These are phyloP conservation scores for Drosophila antonietae DNA, from an alignment of 2,888 invertebrate genomes.

Conservation along the genomic window DNA sequence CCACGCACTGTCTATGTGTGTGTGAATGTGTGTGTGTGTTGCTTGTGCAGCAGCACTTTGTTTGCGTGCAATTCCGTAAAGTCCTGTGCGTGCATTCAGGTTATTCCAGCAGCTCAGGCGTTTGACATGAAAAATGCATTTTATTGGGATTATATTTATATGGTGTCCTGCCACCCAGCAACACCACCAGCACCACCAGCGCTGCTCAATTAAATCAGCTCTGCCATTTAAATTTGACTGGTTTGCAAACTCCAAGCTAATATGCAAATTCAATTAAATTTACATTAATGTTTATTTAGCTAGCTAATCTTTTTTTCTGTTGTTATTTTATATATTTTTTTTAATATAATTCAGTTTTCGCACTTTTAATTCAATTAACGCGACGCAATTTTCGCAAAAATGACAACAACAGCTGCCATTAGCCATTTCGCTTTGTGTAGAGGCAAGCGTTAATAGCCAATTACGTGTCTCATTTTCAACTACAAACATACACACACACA, in stretches of 20 bases:
- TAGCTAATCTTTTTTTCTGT: background rate
- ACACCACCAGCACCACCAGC: background rate
- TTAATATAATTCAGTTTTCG: conserved; percentile 58
- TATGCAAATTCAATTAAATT: conserved; percentile 73
- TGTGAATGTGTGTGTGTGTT: conserved; percentile 1
- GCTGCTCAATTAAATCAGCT: conserved; percentile 39
- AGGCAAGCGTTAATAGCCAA: conserved; percentile 72
- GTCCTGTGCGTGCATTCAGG: conserved; percentile 81
- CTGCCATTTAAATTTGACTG: conserved; percentile 47
- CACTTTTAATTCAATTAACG: conserved; percentile 76
- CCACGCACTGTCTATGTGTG: background rate
- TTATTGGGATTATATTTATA: conserved; percentile 80
- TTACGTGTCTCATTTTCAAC: conserved; percentile 61
- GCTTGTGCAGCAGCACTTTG: conserved; percentile 59
- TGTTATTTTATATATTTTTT: conserved; percentile 7
- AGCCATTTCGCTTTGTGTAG: conserved; percentile 51
- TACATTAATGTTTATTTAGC: conserved; percentile 70
- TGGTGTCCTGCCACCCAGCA: conserved; percentile 45
- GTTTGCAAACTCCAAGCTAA: conserved; percentile 46
- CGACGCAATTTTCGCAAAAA: conserved; percentile 46
- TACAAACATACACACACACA: background rate
- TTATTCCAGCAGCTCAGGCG: conserved; percentile 79
- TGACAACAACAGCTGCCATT: conserved; percentile 45
- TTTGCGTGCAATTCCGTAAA: conserved; percentile 78
- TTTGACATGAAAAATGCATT: conserved; percentile 83